Evolutionary conservation across 2,113 vertebrate genomes (phyloP).

Genomic region (Amblyopsis rosae): DNA sequence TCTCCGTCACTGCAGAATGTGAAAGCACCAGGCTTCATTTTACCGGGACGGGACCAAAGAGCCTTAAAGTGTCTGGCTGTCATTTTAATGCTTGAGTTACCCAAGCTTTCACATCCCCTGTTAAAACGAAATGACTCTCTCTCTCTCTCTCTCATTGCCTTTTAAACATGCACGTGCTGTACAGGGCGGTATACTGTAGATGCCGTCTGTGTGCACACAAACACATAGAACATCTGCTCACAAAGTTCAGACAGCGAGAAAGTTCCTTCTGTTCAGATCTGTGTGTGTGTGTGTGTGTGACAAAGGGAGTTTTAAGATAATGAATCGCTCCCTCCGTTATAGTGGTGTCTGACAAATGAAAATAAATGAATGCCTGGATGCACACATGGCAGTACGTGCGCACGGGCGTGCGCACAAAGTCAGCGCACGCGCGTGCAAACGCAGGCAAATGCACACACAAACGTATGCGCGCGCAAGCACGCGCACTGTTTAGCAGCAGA

Average conservation of each 20-base stretch:
- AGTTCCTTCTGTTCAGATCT: slow-evolving; percentile 65
- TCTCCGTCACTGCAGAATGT: slow-evolving; percentile 21
- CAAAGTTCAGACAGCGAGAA: slow-evolving; percentile 57
- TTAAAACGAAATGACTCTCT: slow-evolving; percentile 25
- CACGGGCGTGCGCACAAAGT: too few species aligned
- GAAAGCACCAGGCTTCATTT: slow-evolving; percentile 39
- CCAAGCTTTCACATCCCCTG: slow-evolving; percentile 33
- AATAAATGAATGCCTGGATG: slow-evolving; percentile 49
- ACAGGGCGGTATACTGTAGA: background rate
- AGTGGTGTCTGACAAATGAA: slow-evolving; percentile 64
- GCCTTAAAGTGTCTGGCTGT: slow-evolving; percentile 41
- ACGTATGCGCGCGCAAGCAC: background rate
- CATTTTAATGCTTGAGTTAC: slow-evolving; percentile 37
- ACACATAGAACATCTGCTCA: slow-evolving; percentile 63
- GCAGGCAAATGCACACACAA: background rate
- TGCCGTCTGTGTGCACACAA: slow-evolving; percentile 7
- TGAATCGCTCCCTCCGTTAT: slow-evolving; percentile 54
- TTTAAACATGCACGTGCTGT: background rate
- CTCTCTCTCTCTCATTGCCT: slow-evolving; percentile 32
- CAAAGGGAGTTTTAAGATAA: slow-evolving; percentile 1
- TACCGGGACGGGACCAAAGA: slow-evolving; percentile 17
- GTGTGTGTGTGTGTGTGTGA: background rate
- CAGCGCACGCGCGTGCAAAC: background rate
- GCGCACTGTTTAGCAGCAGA: slow-evolving; percentile 35
- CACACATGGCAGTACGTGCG: too few species aligned